phyloP scores from a whole-genome alignment of 2,797 vertebrate species.

The Melanogrammus aeglefinus region DNA sequence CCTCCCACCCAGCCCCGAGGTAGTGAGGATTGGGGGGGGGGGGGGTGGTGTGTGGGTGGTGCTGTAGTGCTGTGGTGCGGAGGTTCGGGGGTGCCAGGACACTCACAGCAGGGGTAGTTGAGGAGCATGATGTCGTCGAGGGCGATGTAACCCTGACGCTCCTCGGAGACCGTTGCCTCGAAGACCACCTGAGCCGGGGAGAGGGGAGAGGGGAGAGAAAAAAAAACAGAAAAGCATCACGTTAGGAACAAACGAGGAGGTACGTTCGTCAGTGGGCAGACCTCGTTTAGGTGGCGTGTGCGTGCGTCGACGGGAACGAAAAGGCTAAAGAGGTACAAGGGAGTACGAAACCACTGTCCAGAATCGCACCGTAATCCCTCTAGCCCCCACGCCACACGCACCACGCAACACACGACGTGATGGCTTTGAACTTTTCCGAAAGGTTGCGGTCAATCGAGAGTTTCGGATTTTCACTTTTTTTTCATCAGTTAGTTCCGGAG shows the following conservation, averaged over 20 bases:
- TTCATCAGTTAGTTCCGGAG: neutral
- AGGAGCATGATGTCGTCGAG: constrained; percentile 91
- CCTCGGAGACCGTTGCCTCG: constrained; percentile 83
- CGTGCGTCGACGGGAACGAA: neutral
- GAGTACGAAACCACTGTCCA: neutral
- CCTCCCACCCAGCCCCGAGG: too few relatives aligned
- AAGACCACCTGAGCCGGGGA: constrained; percentile 84
- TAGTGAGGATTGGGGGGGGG: constrained; percentile 18
- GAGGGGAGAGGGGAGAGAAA: constrained; percentile 8
- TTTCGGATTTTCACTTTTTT: neutral
- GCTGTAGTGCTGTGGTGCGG: constrained; percentile 8
- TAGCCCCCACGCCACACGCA: neutral
- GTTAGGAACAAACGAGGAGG: neutral
- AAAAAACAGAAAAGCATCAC: constrained; percentile 2
- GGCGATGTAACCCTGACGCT: constrained; percentile 86
- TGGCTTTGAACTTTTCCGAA: neutral
- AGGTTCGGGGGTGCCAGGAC: constrained; percentile 18
- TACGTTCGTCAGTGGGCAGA: neutral
- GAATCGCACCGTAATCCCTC: too few relatives aligned
- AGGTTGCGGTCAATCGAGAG: neutral
- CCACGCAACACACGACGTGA: neutral
- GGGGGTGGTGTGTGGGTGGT: constrained; percentile 25
- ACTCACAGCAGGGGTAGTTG: constrained; percentile 77
- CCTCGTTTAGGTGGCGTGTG: neutral
- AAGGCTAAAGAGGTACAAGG: neutral